Percentiles rank a stretch among this genome's conserved stretches.
Evolutionary conservation across 2,888 invertebrate genomes (phyloP).

Genomic region (Tineola bisselliella): DNA sequence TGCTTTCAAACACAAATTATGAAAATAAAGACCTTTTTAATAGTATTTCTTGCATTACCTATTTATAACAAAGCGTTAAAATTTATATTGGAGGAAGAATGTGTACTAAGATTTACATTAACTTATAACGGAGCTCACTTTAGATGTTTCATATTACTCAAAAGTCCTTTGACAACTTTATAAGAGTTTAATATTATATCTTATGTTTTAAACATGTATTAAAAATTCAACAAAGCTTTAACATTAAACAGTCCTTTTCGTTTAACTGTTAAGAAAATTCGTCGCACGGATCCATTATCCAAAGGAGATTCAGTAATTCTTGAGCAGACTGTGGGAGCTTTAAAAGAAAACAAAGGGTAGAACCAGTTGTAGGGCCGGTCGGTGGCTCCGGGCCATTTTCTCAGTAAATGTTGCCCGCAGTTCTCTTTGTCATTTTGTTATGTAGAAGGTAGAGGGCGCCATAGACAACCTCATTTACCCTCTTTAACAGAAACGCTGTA

Average conservation of each 20-base stretch:
- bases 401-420: constrained; percentile 49
- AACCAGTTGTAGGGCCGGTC: constrained; percentile 40
- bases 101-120: not conserved
- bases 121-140: not conserved
- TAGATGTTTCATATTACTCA: not conserved
- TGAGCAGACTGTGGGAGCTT: constrained; percentile 25
- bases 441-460: constrained; percentile 41
- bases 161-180: not conserved
- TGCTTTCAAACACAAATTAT: not conserved
- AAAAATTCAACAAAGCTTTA: constrained; percentile 13
- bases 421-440: constrained; percentile 51
- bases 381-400: constrained; percentile 52
- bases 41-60: not conserved
- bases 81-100: not conserved
- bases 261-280: constrained; percentile 8
- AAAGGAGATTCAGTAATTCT: constrained; percentile 22
- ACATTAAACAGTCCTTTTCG: not conserved
- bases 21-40: not conserved
- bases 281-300: constrained; percentile 15
- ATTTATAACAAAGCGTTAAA: not conserved
- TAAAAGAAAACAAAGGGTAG: constrained; percentile 54
- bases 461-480: constrained; percentile 43
- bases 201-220: constrained; percentile 5
- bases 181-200: constrained; percentile 7
- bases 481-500: constrained; percentile 34